Percentiles rank a stretch among this genome's conserved stretches.
phyloP scores from a whole-genome alignment of 2,797 vertebrate species.

The Galagoides demidoff region DNA sequence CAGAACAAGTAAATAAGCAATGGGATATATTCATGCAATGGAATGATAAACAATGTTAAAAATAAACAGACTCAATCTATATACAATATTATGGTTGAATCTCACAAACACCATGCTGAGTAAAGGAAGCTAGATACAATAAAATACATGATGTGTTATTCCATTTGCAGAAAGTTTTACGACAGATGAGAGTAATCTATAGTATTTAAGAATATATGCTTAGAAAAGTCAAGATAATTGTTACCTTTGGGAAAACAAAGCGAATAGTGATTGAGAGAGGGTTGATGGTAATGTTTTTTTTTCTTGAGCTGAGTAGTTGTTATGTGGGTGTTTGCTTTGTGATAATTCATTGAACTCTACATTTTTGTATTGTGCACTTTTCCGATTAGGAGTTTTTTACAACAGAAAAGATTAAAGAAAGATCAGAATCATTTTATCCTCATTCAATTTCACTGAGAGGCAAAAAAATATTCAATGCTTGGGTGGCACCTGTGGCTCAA shows the following conservation, averaged over 20 bases:
- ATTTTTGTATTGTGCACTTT: constrained; percentile 14
- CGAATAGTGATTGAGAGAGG: not conserved
- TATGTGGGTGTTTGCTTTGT: not conserved
- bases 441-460: not conserved
- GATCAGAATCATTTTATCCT: not conserved
- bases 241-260: not conserved
- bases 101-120: not conserved
- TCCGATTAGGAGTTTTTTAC: not conserved
- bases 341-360: not conserved
- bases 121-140: constrained; percentile 43
- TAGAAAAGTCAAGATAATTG: constrained; percentile 31
- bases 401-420: not conserved
- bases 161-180: constrained; percentile 24
- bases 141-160: not conserved
- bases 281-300: not conserved
- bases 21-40: not conserved
- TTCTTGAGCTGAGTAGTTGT: not conserved
- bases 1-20: not conserved
- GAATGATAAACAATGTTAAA: constrained; percentile 16
- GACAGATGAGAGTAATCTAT: not conserved
- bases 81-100: not conserved
- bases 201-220: not conserved
- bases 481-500: too few species aligned
- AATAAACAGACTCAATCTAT: not conserved
- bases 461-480: not conserved